phyloP scores from a whole-genome alignment of 2,888 invertebrate species.

The Platycheirus rosarum region DNA sequence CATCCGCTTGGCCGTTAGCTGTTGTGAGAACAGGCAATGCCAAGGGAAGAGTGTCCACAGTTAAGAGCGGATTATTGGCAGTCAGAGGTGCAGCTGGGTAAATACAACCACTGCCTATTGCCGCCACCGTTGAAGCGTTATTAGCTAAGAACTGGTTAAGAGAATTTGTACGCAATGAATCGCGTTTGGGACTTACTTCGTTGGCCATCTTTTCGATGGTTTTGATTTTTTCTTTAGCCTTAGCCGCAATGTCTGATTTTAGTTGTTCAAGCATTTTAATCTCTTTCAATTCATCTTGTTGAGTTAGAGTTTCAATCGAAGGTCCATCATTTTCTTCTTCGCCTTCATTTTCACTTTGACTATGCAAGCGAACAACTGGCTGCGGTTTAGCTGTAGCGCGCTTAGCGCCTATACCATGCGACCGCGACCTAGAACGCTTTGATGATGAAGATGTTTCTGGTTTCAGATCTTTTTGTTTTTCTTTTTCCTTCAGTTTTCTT shows the following conservation, averaged over 20 bases:
- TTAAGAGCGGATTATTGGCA: constrained; percentile 76
- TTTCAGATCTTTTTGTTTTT: constrained; percentile 42
- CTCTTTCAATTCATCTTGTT: constrained; percentile 85
- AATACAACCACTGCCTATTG: constrained; percentile 77
- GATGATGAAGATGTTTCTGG: constrained; percentile 46
- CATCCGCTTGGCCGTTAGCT: constrained; percentile 78
- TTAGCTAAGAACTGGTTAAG: constrained; percentile 82
- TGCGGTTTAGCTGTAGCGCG: constrained; percentile 54
- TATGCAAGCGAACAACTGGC: constrained; percentile 85
- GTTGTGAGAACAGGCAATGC: constrained; percentile 76
- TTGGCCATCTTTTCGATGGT: constrained; percentile 84
- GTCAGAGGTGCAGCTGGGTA: constrained; percentile 72
- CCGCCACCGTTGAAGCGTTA: constrained; percentile 79
- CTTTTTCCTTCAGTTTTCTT: constrained; percentile 12
- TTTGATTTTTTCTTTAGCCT: constrained; percentile 86
- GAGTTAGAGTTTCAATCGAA: constrained; percentile 59
- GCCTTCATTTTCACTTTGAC: constrained; percentile 85
- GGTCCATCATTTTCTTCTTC: constrained; percentile 76
- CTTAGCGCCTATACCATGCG: constrained; percentile 52
- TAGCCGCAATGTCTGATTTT: constrained; percentile 86
- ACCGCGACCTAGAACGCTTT: constrained; percentile 64
- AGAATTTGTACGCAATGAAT: constrained; percentile 78
- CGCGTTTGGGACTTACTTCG: constrained; percentile 79
- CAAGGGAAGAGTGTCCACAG: constrained; percentile 77
- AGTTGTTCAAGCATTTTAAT: constrained; percentile 86